Conservation (phyloP, 2,797 vertebrate species). For the Sebastes cheni region DNA sequence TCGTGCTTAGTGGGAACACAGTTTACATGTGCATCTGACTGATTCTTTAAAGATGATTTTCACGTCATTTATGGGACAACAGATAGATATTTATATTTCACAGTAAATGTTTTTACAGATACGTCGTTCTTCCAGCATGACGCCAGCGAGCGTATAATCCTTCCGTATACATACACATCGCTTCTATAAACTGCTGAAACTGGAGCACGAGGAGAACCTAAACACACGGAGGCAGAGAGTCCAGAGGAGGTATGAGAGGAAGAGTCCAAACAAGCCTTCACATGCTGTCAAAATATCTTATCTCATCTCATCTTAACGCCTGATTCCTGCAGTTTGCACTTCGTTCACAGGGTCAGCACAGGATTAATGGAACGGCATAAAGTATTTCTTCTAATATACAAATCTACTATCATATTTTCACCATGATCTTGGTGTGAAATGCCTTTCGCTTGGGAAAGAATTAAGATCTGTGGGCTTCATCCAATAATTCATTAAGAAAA, state of each 20-base stretch:
- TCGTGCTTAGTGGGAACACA: neutral
- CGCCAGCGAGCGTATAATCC: slow-evolving; percentile 20
- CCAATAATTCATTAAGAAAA: neutral
- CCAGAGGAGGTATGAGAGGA: slow-evolving; percentile 2
- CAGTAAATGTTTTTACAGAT: neutral
- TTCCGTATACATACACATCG: slow-evolving; percentile 14
- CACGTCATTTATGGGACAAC: neutral
- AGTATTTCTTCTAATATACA: neutral
- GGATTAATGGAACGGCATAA: slow-evolving; percentile 1
- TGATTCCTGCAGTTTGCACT: neutral
- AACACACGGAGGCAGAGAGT: slow-evolving; percentile 36
- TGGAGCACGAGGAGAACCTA: slow-evolving; percentile 25
- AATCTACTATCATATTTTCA: neutral
- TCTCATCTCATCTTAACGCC: slow-evolving; percentile 42
- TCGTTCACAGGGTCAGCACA: neutral
- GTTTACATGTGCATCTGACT: neutral
- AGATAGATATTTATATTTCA: slow-evolving; percentile 12
- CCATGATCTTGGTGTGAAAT: neutral
- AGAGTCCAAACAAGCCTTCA: slow-evolving; percentile 31
- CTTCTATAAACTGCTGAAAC: slow-evolving; percentile 49
- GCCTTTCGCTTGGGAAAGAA: neutral
- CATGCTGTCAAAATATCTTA: slow-evolving; percentile 30
- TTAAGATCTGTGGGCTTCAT: neutral
- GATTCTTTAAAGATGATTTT: neutral
- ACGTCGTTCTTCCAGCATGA: neutral